Evolutionary conservation across 1,140 invertebrate genomes (phyloP).

Genomic region (Calycopis cecrops): DNA sequence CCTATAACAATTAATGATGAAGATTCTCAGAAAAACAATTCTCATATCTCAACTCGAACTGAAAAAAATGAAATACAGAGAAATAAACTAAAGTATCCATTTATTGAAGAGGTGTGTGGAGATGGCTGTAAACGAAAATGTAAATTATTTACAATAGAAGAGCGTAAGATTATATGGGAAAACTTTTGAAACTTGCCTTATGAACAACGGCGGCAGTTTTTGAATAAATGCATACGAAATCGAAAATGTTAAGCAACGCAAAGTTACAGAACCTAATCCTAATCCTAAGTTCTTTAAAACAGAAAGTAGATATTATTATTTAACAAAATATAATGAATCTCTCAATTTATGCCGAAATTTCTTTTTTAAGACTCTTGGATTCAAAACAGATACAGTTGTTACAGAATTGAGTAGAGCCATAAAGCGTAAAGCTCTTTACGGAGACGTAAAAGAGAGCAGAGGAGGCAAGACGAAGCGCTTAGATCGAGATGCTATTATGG

Average conservation of each 20-base stretch:
- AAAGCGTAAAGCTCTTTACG: slow-evolving; percentile 12
- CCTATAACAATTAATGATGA: slow-evolving; percentile 12
- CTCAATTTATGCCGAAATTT: slow-evolving; percentile 9
- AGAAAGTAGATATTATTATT: slow-evolving; percentile 13
- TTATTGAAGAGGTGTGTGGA: slow-evolving; percentile 13
- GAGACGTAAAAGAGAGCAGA: slow-evolving; percentile 11
- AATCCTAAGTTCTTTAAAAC: slow-evolving; percentile 10
- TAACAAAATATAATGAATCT: slow-evolving; percentile 13
- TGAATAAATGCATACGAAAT: too few relatives aligned
- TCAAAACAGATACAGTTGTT: slow-evolving; percentile 12
- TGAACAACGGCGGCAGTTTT: slow-evolving; percentile 10
- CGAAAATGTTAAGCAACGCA: too few relatives aligned
- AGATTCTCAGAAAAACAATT: slow-evolving; percentile 10
- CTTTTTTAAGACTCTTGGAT: slow-evolving; percentile 13
- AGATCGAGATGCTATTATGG: slow-evolving; percentile 3
- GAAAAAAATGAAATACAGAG: slow-evolving; percentile 7
- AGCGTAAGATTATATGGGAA: slow-evolving; percentile 12
- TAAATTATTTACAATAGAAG: slow-evolving; percentile 13
- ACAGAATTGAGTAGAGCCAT: slow-evolving; percentile 14
- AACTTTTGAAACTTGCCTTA: slow-evolving; percentile 15
- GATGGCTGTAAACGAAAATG: slow-evolving; percentile 8
- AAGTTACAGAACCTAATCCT: slow-evolving; percentile 12
- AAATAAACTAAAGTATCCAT: slow-evolving; percentile 15
- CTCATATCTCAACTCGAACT: slow-evolving; percentile 4
- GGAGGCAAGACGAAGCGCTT: slow-evolving; percentile 9